Evolutionary conservation across 2,797 vertebrate genomes (phyloP).

Genomic region (Galaxias olidus): DNA sequence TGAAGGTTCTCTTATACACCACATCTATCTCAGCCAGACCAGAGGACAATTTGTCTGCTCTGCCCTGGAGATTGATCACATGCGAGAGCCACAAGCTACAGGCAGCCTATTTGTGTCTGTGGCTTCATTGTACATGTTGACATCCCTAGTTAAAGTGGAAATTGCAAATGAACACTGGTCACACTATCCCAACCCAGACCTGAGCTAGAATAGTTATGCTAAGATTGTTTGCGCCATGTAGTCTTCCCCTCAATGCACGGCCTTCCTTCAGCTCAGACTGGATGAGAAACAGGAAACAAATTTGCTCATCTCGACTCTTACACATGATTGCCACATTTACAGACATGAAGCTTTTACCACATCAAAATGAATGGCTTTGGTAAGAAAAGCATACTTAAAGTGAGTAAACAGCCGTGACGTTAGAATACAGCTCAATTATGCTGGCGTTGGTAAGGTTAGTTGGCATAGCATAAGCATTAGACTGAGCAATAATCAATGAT

Average conservation of each 20-base stretch:
- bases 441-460: too few relatives aligned
- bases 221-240: background rate
- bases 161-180: background rate
- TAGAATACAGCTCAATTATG: too few relatives aligned
- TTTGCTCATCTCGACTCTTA: background rate
- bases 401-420: too few relatives aligned
- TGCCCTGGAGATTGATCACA: slow-evolving; percentile 33
- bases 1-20: background rate
- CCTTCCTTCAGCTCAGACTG: background rate
- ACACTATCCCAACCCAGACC: background rate
- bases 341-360: too few relatives aligned
- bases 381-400: too few relatives aligned
- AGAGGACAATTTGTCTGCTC: background rate
- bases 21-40: background rate
- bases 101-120: background rate
- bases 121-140: slow-evolving; percentile 13
- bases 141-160: slow-evolving; percentile 15
- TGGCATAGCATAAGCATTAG: too few relatives aligned
- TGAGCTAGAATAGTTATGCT: too few relatives aligned
- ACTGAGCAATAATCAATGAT: too few relatives aligned
- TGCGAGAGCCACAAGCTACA: slow-evolving; percentile 28
- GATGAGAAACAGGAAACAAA: background rate
- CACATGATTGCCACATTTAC: too few relatives aligned
- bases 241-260: slow-evolving; percentile 2
- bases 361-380: too few relatives aligned